These are phyloP conservation scores for Ophraella communa DNA, from an alignment of 2,888 invertebrate species.

Conservation along the genomic window DNA sequence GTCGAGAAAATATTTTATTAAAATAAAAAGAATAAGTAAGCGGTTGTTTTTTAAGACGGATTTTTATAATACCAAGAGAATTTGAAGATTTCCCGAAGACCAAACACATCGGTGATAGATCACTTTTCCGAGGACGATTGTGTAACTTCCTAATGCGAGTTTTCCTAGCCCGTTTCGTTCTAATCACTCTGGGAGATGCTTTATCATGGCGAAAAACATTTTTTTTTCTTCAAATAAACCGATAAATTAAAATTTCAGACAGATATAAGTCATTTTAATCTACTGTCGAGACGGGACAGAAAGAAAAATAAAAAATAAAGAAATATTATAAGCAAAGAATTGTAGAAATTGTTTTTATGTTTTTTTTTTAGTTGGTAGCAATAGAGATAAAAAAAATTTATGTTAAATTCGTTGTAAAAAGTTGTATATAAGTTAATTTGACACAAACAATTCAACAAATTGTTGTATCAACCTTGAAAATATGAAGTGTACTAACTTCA, in stretches of 20 bases:
- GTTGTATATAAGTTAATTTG: background rate
- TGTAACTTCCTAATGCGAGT: conserved; percentile 3
- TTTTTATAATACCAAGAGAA: background rate
- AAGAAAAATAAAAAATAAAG: conserved; percentile 21
- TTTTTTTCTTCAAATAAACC: conserved; percentile 21
- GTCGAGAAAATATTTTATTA: background rate
- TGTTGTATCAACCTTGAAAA: no score
- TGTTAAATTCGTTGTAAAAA: background rate
- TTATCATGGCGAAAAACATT: conserved; percentile 23
- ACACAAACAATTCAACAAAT: no score
- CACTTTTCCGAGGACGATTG: background rate
- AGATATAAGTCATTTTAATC: conserved; percentile 33
- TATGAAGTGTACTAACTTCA: no score
- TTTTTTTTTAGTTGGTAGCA: background rate
- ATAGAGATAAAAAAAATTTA: background rate
- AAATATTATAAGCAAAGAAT: background rate
- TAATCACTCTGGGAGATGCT: conserved; percentile 19
- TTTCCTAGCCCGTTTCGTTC: background rate
- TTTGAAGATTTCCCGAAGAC: background rate
- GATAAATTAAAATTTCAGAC: conserved; percentile 26
- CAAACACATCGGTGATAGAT: background rate
- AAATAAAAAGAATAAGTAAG: no score
- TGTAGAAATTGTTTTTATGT: background rate
- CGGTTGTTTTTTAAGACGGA: no score
- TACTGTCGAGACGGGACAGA: conserved; percentile 16